phyloP scores from a whole-genome alignment of 2,113 vertebrate genomes.

The Leucoraja erinaceus region DNA sequence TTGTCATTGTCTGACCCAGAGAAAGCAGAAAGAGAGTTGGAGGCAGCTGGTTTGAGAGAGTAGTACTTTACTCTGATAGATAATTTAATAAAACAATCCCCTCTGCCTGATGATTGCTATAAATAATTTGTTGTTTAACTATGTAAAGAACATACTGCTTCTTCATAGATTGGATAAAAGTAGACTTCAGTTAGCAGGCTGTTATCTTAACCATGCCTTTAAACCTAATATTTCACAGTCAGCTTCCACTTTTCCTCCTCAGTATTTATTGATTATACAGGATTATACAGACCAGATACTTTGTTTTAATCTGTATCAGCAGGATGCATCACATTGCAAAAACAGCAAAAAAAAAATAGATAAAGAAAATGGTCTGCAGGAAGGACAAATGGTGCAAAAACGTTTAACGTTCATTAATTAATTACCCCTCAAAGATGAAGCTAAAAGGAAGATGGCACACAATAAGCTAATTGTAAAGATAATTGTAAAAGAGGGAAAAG shows the following conservation, averaged over 20 bases:
- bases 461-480: too few relatives aligned
- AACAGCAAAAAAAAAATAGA: background rate
- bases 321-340: background rate
- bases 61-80: background rate
- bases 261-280: slow-evolving; percentile 16
- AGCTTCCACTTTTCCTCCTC: background rate
- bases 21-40: background rate
- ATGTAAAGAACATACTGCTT: background rate
- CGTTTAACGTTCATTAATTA: background rate
- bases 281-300: background rate
- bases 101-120: background rate
- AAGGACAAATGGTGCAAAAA: background rate
- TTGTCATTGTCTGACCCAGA: background rate
- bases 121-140: slow-evolving; percentile 20
- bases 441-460: background rate
- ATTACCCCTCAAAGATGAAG: background rate
- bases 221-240: background rate
- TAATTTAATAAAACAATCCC: slow-evolving; percentile 6
- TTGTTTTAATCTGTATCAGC: background rate
- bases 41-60: slow-evolving; percentile 11
- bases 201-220: background rate
- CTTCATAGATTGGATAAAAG: background rate
- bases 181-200: background rate
- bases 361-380: background rate
- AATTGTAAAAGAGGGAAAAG: background rate